Base-by-base conservation (phyloP, 2,888 invertebrate species). In the Pelosia muscerda region DNA sequence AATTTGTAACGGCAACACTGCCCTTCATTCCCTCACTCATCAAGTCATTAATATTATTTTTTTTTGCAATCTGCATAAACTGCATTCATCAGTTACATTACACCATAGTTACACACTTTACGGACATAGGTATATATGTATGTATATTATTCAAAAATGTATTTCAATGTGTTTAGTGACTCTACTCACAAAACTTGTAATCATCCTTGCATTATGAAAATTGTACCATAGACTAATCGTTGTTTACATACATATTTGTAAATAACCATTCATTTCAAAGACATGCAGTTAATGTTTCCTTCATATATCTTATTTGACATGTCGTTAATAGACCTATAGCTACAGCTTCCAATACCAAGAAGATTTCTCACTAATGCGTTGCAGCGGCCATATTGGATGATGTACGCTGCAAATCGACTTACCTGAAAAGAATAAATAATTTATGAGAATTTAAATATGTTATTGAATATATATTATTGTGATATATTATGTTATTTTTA, bases 271-370 rank as follows among this genome's bases (percentile, higher is more conserved):
- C 38, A 59, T 63, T 28, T 70, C 65, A 68, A 57, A 62, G 63
- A 67, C n/a, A 8, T 57, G n/a, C 23, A 26, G 31, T 61, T 81
- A 82, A 77, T 81, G 75, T 77, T 83, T 84, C 84, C 83, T 75
- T 73, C 66, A 83, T 86, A 81, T 70, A 83, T 87, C 83, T 77
- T 72, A 74, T 72, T 79, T 76, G 80, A 76, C 70, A 69, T 53
- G 42, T 54, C 61, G 70, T 76, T 71, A 76, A 75, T 49, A n/a
- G 26, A 58, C 9, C 8, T 34, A 9, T 53, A 31, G 0, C n/a
- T 42, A 23, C 59, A 9, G 13, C 34, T 42, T 6, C 6, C 19
- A 31, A 19, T 42, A 42, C 42, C 23, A 10, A 8, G 57, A 8
- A 49, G 22, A 49, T 57, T 55, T 58, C 34, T 38, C 25, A 58